Base-by-base conservation (phyloP, 2,113 vertebrate genomes). In the Acrocephalus kingi region DNA sequence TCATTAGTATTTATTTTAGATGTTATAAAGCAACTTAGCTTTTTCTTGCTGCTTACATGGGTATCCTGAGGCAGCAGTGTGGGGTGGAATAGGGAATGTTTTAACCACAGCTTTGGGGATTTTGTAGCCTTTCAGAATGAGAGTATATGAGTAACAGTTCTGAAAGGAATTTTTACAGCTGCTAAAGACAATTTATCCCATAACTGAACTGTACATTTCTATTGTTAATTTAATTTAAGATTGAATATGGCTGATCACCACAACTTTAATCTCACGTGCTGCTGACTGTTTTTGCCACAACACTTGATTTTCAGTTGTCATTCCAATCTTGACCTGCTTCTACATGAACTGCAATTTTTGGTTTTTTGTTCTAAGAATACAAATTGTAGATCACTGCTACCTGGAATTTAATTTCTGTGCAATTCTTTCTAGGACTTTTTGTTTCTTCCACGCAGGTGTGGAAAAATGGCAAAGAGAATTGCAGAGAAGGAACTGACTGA, bases 401-500 rank as follows among this genome's bases (percentile, higher is more conserved):
- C 55, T 77, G 64, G 33, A 45, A 54, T 49, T 58, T 58, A 16
- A 25, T 67, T 66, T 35, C n/a, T 69, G 28, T 87, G 59, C 27
- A 63, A 2, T 56, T 80, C 24, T 41, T 86, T 79, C 22, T 82
- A 2, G 37, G 72, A 33, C 35, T 64, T 46, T 21, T 64, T 49
- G 19, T 33, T 52, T 27, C 13, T 41, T 10, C n/a, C 43, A 13
- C 11, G 4, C 25, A 98, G 98, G 93, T 78, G 92, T 41, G 37
- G 19, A 80, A 97, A 97, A 96, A 99, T 99, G 99, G 99, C 99
- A 49, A 99, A 99, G 95, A 98, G 99, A 97, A 98, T 98, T 64
- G 99, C 99, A 21, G 99, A 99, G 71, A 99, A 99, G 91, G 99
- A 99, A 83, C 90, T 99, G 86, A 99, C 99, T 10, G 99, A 99